Percentiles rank a stretch among this genome's conserved stretches.
Conservation (phyloP, 2,888 invertebrate species). For the Dynastes hyllus region DNA sequence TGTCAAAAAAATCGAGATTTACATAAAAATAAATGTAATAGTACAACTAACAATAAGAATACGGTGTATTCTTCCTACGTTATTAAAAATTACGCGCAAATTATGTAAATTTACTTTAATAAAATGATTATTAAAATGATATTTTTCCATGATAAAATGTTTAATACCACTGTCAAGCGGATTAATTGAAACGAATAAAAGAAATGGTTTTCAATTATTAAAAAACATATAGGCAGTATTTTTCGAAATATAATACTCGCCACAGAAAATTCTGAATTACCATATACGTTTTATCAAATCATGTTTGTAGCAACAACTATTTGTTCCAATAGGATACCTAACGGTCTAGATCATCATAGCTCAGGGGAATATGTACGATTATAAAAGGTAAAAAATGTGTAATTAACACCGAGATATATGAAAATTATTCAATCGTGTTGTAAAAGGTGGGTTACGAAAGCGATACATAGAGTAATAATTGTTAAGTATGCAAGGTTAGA, state of each 20-base stretch:
- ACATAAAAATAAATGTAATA: too few relatives aligned
- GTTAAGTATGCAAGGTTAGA: slow-evolving; percentile 37
- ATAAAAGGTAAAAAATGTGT: background rate
- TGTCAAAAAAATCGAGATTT: too few relatives aligned
- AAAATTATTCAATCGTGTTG: slow-evolving; percentile 28
- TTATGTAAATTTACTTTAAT: too few relatives aligned
- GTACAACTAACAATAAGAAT: too few relatives aligned
- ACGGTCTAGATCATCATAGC: slow-evolving; percentile 1
- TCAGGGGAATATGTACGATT: background rate
- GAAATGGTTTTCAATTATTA: background rate
- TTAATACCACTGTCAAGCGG: slow-evolving; percentile 18
- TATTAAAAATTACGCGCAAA: too few relatives aligned
- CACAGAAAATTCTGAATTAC: background rate
- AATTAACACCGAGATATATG: slow-evolving; percentile 22
- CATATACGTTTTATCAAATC: background rate
- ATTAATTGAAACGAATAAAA: slow-evolving; percentile 24
- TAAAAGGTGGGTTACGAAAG: slow-evolving; percentile 15
- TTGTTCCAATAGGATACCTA: background rate
- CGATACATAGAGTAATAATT: slow-evolving; percentile 14
- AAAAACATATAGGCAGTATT: background rate
- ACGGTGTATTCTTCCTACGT: too few relatives aligned
- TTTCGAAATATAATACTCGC: slow-evolving; percentile 1
- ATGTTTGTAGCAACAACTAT: background rate
- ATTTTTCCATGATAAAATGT: background rate
- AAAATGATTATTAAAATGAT: too few relatives aligned